A percentile compares a stretch with the other conserved stretches of the same genome.
phyloP scores from a whole-genome alignment of 30 jellyfish, hydroid and myxozoan species.

The Nemopilema nomurai region DNA sequence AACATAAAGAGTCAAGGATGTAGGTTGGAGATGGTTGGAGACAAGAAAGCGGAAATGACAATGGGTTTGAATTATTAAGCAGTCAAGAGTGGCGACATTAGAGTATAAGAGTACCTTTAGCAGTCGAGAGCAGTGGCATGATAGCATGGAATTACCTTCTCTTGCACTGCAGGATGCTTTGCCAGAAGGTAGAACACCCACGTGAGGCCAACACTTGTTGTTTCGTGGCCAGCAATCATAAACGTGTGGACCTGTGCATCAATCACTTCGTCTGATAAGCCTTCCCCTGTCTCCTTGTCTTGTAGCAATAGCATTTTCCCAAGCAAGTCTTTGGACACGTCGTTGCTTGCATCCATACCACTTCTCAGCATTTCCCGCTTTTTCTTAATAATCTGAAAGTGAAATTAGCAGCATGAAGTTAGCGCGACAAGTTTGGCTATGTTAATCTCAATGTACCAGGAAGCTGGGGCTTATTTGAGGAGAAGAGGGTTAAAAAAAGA shows the following conservation, averaged over 20 bases:
- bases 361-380: conserved; percentile 16
- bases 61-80: too few relatives aligned
- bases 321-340: conserved; percentile 23
- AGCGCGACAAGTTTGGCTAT: neutral
- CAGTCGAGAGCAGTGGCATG: too few relatives aligned
- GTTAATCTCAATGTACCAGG: neutral
- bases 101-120: too few relatives aligned
- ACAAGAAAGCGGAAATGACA: too few relatives aligned
- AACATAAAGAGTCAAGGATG: too few relatives aligned
- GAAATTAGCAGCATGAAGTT: neutral
- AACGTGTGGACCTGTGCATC: conserved; percentile 66
- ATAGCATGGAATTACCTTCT: too few relatives aligned
- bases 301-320: conserved; percentile 52
- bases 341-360: neutral
- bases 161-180: conserved; percentile 63
- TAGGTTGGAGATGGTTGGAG: too few relatives aligned
- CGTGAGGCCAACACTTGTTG: conserved; percentile 72
- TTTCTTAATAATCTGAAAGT: conserved; percentile 24
- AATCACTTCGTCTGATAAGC: conserved; percentile 42
- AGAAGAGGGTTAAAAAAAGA: too few relatives aligned
- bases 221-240: conserved; percentile 83
- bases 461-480: too few relatives aligned
- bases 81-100: too few relatives aligned
- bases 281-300: conserved; percentile 51
- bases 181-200: conserved; percentile 78